Percentiles rank a stretch among this genome's conserved stretches.
These are phyloP conservation scores for Meteorus colon DNA, from an alignment of 2,888 invertebrate species.

Conservation along the genomic window DNA sequence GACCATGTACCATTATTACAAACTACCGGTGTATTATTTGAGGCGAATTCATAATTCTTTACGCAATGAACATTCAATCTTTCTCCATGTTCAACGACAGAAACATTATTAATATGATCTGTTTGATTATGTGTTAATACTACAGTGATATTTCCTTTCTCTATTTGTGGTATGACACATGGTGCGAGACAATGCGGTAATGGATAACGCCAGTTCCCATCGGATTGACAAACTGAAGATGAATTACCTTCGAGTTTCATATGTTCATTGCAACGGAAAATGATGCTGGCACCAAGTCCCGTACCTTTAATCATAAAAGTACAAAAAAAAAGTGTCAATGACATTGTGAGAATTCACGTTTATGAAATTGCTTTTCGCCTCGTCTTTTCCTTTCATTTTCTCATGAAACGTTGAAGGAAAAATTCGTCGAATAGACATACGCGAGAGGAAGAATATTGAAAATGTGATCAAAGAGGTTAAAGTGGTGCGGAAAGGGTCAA, in stretches of 20 bases:
- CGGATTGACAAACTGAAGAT: constrained; percentile 93
- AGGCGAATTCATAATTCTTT: constrained; percentile 88
- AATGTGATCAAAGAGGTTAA: constrained; percentile 11
- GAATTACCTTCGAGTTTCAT: constrained; percentile 92
- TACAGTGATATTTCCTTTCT: constrained; percentile 83
- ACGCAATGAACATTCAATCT: constrained; percentile 86
- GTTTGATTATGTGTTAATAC: constrained; percentile 69
- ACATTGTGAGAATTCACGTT: not conserved
- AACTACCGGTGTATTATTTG: constrained; percentile 82
- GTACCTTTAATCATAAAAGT: constrained; percentile 77
- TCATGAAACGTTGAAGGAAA: not conserved
- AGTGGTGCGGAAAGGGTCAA: constrained; percentile 23
- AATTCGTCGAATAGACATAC: constrained; percentile 5
- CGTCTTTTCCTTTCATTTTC: not conserved
- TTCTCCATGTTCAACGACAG: constrained; percentile 83
- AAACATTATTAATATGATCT: constrained; percentile 70
- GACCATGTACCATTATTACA: constrained; percentile 98
- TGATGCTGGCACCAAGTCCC: constrained; percentile 92
- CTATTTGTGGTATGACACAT: constrained; percentile 92
- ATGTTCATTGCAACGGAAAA: constrained; percentile 93
- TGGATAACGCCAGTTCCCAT: constrained; percentile 96
- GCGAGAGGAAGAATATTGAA: constrained; percentile 13
- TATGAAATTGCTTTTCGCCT: not conserved
- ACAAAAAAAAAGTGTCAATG: constrained; percentile 7
- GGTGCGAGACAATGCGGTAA: constrained; percentile 95